Evolutionary conservation across 2,797 vertebrate species (phyloP).

Genomic region (Scarus forsteni): DNA sequence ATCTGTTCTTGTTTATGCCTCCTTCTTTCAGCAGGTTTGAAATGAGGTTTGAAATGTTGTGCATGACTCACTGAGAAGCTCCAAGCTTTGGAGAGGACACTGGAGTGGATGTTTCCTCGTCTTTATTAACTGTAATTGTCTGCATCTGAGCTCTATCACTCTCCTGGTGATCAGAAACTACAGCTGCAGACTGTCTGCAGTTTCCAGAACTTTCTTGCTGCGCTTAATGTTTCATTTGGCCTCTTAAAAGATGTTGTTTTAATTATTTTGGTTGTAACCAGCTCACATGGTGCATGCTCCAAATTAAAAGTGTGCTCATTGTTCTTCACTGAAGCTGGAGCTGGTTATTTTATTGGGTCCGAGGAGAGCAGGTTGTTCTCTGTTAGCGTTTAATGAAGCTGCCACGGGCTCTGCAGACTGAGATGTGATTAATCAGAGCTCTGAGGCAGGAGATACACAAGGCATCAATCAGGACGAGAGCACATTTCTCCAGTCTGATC

Average conservation of each 20-base stretch:
- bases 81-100: too few species aligned
- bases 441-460: not conserved
- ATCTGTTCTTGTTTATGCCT: too few species aligned
- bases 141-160: not conserved
- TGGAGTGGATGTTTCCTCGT: too few species aligned
- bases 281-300: not conserved
- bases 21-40: too few species aligned
- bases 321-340: not conserved
- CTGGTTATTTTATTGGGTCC: not conserved
- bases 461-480: not conserved
- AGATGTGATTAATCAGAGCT: conserved; percentile 10
- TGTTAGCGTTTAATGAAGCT: conserved; percentile 13
- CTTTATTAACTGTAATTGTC: too few species aligned
- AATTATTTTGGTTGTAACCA: not conserved
- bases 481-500: not conserved
- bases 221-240: not conserved
- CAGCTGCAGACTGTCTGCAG: not conserved
- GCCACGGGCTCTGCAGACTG: conserved; percentile 5
- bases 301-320: not conserved
- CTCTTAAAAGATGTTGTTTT: not conserved
- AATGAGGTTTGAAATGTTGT: too few species aligned
- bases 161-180: too few species aligned
- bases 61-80: too few species aligned
- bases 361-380: not conserved
- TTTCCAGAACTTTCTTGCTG: not conserved